Percentiles rank a stretch among this genome's conserved stretches.
These are phyloP conservation scores for Papilio dardanus DNA, from an alignment of 1,140 invertebrate genomes.

Conservation along the genomic window DNA sequence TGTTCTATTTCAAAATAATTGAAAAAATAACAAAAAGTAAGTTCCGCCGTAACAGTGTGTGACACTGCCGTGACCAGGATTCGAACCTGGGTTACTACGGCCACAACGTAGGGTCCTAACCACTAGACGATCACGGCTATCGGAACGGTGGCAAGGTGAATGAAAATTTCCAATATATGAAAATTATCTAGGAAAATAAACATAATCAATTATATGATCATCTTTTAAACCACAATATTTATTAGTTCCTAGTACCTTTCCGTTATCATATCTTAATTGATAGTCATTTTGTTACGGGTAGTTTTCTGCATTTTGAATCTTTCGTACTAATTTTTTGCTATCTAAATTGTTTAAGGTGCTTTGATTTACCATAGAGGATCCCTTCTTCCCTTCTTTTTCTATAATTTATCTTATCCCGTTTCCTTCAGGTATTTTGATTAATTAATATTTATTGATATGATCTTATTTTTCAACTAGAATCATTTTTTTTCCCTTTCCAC, in stretches of 20 bases:
- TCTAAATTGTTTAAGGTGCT: too few species aligned
- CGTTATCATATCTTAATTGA: too few species aligned
- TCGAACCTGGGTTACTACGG: conserved; percentile 53
- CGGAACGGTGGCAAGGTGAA: background rate
- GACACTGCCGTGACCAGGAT: conserved; percentile 62
- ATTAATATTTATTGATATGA: too few species aligned
- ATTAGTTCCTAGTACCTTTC: too few species aligned
- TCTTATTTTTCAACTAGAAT: too few species aligned
- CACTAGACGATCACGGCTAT: conserved; percentile 39
- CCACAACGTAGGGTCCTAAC: conserved; percentile 39
- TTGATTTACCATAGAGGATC: too few species aligned
- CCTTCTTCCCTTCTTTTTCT: too few species aligned
- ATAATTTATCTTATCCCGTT: too few species aligned
- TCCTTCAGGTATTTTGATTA: too few species aligned
- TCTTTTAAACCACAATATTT: background rate
- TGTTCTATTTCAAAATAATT: background rate
- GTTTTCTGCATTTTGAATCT: too few species aligned
- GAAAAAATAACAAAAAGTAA: conserved; percentile 43
- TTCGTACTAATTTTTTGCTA: too few species aligned
- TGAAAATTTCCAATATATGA: background rate
- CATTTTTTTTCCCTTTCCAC: background rate
- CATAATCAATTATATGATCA: background rate
- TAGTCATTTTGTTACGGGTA: too few species aligned
- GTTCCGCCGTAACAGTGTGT: conserved; percentile 66
- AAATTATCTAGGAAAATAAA: background rate